Evolutionary conservation across 2,888 invertebrate genomes (phyloP).

Genomic region (Cryptophagus acutangulus): DNA sequence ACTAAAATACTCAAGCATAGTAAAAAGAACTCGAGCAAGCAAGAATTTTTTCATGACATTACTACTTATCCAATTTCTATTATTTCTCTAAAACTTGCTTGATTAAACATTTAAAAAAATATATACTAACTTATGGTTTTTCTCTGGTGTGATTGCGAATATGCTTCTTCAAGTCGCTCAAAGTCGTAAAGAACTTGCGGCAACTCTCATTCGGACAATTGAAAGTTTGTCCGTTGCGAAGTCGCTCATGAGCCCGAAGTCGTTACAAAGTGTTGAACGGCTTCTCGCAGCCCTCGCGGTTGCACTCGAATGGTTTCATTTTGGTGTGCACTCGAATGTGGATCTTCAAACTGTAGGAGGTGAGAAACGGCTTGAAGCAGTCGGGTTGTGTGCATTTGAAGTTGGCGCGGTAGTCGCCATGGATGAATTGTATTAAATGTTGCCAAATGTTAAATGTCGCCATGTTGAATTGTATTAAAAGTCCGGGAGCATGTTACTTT

Average conservation of each 20-base stretch:
- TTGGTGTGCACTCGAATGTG: slow-evolving; percentile 92
- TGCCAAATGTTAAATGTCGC: no score
- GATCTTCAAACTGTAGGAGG: slow-evolving; percentile 91
- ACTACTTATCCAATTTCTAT: no score
- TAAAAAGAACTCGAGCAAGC: no score
- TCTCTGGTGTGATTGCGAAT: slow-evolving; percentile 88
- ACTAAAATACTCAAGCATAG: no score
- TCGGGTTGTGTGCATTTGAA: slow-evolving; percentile 84
- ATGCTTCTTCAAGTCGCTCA: slow-evolving; percentile 93
- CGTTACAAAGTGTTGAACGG: slow-evolving; percentile 93
- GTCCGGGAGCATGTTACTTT: no score
- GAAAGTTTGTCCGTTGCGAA: slow-evolving; percentile 93
- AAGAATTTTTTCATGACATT: no score
- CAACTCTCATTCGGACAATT: slow-evolving; percentile 82
- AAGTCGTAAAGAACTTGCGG: slow-evolving; percentile 86
- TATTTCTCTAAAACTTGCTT: no score
- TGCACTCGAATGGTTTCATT: slow-evolving; percentile 86
- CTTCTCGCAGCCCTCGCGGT: slow-evolving; percentile 76
- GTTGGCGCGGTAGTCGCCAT: slow-evolving; percentile 92
- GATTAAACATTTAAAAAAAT: no score
- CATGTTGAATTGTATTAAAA: no score
- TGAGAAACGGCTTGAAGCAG: slow-evolving; percentile 90
- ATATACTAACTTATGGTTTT: no score
- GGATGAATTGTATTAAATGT: no score
- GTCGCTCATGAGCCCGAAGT: slow-evolving; percentile 82